These are phyloP conservation scores for Dasyurus viverrinus DNA, from an alignment of 2,113 vertebrate species.

Conservation along the genomic window DNA sequence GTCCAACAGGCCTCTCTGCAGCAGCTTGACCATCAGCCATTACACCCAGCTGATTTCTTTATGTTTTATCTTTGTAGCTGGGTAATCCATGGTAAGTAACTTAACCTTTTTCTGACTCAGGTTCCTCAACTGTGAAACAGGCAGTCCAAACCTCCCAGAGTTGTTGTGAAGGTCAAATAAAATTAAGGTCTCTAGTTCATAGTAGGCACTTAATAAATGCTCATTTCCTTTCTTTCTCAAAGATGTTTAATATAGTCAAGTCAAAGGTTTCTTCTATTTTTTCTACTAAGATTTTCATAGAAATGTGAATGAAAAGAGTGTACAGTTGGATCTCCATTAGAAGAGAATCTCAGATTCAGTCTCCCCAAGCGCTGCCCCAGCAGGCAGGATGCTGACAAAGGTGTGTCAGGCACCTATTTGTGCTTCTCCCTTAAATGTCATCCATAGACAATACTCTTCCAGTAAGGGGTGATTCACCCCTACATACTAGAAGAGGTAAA, in stretches of 20 bases:
- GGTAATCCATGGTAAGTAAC: background rate
- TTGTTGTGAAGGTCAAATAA: background rate
- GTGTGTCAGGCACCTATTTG: background rate
- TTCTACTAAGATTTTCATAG: slow-evolving; percentile 9
- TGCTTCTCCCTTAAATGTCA: background rate
- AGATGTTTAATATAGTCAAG: background rate
- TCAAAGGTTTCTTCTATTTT: background rate
- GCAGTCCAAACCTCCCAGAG: background rate
- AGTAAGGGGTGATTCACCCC: background rate
- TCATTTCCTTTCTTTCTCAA: background rate
- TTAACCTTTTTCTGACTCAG: background rate
- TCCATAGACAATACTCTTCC: background rate
- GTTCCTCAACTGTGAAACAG: background rate
- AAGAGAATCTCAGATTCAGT: background rate
- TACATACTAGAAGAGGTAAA: background rate
- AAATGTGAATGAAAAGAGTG: background rate
- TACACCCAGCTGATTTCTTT: background rate
- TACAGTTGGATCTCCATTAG: background rate
- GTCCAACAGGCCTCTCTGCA: background rate
- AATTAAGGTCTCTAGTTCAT: background rate
- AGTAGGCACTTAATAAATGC: background rate
- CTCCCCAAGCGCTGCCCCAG: background rate
- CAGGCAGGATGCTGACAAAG: background rate
- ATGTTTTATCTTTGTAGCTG: background rate
- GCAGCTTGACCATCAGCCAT: background rate